These are phyloP conservation scores for Cheiracanthium punctorium DNA, from an alignment of 2,888 invertebrate genomes.

Conservation along the genomic window DNA sequence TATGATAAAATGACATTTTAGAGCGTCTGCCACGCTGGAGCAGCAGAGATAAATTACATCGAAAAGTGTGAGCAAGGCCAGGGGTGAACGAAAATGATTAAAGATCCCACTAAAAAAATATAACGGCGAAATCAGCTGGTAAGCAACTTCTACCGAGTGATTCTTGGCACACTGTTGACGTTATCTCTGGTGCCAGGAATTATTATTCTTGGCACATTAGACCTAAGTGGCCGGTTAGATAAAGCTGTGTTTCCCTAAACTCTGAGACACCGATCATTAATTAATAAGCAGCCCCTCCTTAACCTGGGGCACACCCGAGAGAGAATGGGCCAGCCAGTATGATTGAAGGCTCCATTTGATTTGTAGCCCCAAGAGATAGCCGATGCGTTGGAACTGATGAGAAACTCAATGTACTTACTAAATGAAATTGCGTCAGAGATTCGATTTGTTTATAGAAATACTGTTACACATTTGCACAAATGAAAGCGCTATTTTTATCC, in stretches of 20 bases:
- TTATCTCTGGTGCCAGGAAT: constrained; percentile 66
- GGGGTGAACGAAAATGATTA: constrained; percentile 67
- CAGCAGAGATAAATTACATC: constrained; percentile 37
- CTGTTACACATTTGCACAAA: too few species aligned
- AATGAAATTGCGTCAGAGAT: too few species aligned
- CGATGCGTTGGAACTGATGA: constrained; percentile 68
- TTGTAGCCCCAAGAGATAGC: constrained; percentile 68
- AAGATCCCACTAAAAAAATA: constrained; percentile 40
- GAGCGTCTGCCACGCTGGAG: constrained; percentile 18
- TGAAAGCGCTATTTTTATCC: too few species aligned
- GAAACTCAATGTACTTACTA: too few species aligned
- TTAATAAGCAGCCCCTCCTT: constrained; percentile 61
- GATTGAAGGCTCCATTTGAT: constrained; percentile 69
- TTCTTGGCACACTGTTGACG: constrained; percentile 68
- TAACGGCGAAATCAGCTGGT: constrained; percentile 51
- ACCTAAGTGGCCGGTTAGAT: constrained; percentile 67
- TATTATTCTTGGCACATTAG: constrained; percentile 71
- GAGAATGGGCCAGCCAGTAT: constrained; percentile 58
- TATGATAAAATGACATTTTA: constrained; percentile 49
- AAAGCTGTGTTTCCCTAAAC: constrained; percentile 70
- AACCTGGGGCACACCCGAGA: constrained; percentile 62
- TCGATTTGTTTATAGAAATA: too few species aligned
- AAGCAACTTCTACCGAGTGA: constrained; percentile 64
- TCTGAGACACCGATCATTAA: constrained; percentile 68
- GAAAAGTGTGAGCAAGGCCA: constrained; percentile 57